Evolutionary conservation across 2,113 vertebrate species (phyloP), one percentile per base, ranked within the genome.

Genomic region (Oryzias javanicus): DNA sequence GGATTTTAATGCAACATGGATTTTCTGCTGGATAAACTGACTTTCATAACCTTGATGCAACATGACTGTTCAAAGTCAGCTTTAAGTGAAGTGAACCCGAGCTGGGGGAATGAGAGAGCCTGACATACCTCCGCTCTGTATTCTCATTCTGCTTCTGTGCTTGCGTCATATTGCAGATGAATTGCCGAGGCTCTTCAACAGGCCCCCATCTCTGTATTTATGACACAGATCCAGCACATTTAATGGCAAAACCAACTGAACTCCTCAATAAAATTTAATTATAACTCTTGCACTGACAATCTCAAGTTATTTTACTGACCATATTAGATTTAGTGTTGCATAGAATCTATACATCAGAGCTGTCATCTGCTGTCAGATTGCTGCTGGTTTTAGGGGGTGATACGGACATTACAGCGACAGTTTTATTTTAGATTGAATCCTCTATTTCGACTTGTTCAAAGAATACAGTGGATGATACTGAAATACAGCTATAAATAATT

Each of bases 1-100:
- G n/a, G 70, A 80, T 64, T 84, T 72, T 72, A 84, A 76, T 69
- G 72, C 74, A 69, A 73, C 70, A 49, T 58, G 56, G 73, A 68
- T 76, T 76, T 47, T 81, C 51, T 81, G 75, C 69, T 51, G 54
- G 49, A 58, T 74, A 64, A 84, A 79, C 79, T 67, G 70, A 42
- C 71, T 83, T 75, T 74, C 68, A 76, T 72, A 86, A 84, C 76
- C 65, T 70, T 60, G 49, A 79, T 76, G 61, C 60, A 69, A 69
- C 49, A 63, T 68, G 51, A 49, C 50, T 60, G 55, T 48, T 55
- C 48, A 55, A 60, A 68, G 79, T 47, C 63, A 53, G 67, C 59
- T 72, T 60, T 35, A 35, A 35, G 35, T 35, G 10, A 35, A 35
- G 35, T 35, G 35, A 35, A 35, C 35, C 10, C 35, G 10, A 10